Conservation (phyloP, 2,888 invertebrate species). For the Drosophila borborema region DNA sequence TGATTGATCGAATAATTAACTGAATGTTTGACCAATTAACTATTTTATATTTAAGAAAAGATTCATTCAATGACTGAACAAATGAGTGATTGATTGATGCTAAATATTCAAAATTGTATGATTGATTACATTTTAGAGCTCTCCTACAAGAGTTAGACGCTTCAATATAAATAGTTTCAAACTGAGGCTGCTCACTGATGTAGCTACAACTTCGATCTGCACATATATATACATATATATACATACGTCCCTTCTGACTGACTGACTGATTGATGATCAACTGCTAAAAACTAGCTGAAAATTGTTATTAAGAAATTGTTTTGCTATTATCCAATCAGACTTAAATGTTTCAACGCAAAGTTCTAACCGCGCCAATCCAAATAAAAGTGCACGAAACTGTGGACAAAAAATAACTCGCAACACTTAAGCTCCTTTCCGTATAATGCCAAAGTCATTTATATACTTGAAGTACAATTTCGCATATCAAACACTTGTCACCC, state of each 20-base stretch:
- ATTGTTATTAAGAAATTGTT: not conserved
- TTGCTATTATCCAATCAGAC: not conserved
- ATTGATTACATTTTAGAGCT: not conserved
- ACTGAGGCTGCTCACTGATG: too few relatives aligned
- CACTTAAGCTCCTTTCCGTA: conserved; percentile 3
- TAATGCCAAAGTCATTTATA: conserved; percentile 11
- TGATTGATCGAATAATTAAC: too few relatives aligned
- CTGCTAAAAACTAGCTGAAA: not conserved
- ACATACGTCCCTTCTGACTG: too few relatives aligned
- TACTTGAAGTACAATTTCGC: conserved; percentile 7
- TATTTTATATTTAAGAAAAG: not conserved
- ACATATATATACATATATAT: too few relatives aligned
- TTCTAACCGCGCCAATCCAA: not conserved
- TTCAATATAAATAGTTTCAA: not conserved
- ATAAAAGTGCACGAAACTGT: not conserved
- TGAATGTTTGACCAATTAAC: not conserved
- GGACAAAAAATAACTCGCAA: not conserved
- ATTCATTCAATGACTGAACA: not conserved
- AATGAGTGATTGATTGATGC: not conserved
- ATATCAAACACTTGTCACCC: not conserved
- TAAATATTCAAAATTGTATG: not conserved
- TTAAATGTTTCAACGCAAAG: conserved; percentile 8
- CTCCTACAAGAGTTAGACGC: not conserved
- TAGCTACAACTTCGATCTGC: too few relatives aligned
- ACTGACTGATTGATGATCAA: not conserved